Conservation (phyloP, 37 sponge, comb jelly and placozoan genomes). For the Diacarnus erythraeanus region DNA sequence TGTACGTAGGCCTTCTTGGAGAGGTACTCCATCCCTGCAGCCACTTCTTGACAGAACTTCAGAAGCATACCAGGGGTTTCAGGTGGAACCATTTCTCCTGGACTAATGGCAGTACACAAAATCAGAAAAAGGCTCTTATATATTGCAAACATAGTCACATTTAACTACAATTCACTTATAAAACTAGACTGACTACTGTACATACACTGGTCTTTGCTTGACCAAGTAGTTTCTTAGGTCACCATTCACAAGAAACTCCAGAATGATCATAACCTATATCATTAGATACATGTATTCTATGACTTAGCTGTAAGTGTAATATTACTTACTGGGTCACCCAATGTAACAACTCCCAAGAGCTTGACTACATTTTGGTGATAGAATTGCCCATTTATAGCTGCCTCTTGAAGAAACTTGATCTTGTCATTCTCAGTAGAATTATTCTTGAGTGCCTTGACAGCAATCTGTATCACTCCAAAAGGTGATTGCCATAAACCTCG, state of each 20-base stretch:
- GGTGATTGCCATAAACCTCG: slow-evolving; percentile 18
- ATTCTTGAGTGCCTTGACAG: slow-evolving; percentile 21
- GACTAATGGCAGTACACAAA: not conserved
- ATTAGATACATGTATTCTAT: too few relatives aligned
- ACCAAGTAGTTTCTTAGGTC: slow-evolving; percentile 21
- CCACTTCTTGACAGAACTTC: slow-evolving; percentile 46
- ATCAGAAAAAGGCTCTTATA: not conserved
- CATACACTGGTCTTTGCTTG: not conserved
- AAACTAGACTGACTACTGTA: too few relatives aligned
- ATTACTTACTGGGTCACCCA: slow-evolving; percentile 38
- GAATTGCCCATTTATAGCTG: slow-evolving; percentile 45
- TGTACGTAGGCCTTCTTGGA: slow-evolving; percentile 50
- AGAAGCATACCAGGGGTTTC: slow-evolving; percentile 4
- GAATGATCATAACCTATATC: slow-evolving; percentile 49
- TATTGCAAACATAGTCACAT: not conserved
- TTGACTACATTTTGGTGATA: slow-evolving; percentile 14
- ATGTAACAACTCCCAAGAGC: slow-evolving; percentile 26
- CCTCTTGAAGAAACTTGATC: slow-evolving; percentile 38
- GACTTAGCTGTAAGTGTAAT: too few relatives aligned
- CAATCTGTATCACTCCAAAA: slow-evolving; percentile 17
- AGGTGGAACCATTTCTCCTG: not conserved
- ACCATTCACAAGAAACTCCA: slow-evolving; percentile 41
- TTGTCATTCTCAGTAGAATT: slow-evolving; percentile 15
- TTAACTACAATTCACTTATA: too few relatives aligned
- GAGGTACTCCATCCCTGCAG: slow-evolving; percentile 66